Evolutionary conservation across 2,113 vertebrate species (phyloP), one percentile per base, ranked within the genome.

Genomic region (Calypte anna): DNA sequence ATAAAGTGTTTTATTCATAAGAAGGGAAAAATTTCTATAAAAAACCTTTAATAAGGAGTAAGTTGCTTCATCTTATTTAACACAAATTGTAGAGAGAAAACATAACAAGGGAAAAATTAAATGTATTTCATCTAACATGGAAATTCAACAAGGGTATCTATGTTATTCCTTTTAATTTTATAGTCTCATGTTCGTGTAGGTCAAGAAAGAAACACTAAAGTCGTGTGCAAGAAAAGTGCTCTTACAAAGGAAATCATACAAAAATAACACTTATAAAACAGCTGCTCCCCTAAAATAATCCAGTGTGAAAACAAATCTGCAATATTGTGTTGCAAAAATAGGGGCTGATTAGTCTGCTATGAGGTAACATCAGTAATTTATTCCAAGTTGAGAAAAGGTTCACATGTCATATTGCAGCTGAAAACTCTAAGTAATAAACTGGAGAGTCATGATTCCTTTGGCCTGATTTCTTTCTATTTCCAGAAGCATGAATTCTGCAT

Each of bases 101-200:
- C 4, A 8, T 69, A 78, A 73, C 7, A 33, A 36, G 17, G 16
- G 16, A 43, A 6, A 25, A 88, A 54, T 28, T 38, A 22, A 46
- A 22, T 51, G 12, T 72, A 48, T 77, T 36, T 12, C 10, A 30
- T 68, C 3, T 54, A 24, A 8, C 0, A 0, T 16, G 20, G 36
- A 84, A 91, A 54, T 3, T 50, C 14, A 33, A 5, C 20, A 59
- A 59, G 7, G 9, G 4, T 50, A 5, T 58, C 18, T 36, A 28
- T 46, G 87, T 79, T 66, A 13, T 19, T 54, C 1, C 12, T 61
- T 78, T 93, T 59, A 27, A 51, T 69, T 85, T 69, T 59, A 12
- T 6, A 11, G 8, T 61, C 78, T 51, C 28, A 17, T 30, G 7
- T 53, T 68, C 30, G 3, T n/a, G 10, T 20, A 36, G n/a, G 44